Base-by-base conservation (phyloP, 2,888 invertebrate genomes). In the Choreutis nemorana region DNA sequence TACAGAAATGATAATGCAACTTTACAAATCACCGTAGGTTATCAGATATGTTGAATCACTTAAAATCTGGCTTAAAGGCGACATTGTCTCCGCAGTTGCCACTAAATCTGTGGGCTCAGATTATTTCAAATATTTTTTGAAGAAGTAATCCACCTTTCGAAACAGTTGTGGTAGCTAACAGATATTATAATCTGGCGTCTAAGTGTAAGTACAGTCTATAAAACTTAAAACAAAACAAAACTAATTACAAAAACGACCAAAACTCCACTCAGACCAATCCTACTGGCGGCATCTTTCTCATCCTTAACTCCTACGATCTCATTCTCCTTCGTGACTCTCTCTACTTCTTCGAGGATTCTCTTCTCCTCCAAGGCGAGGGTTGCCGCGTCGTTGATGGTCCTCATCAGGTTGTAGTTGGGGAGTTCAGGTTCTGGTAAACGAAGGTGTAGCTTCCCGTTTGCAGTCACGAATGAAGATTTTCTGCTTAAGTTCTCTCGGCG, bases 341-440 rank as follows among this genome's bases (percentile, higher is more conserved):
- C 64, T 43, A 79, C 70, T 42, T 79, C 81, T 11, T 71, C 66
- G 6, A 63, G 33, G 27, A 85, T 82, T 30, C 66, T 66, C 48
- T 78, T 78, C 41, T 83, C 81, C 48, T 78, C 75, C 41, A 81
- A 51, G 0, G 85, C 71, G 5, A 84, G 54, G 0, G 71, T 62
- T 1, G 89, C 72, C 0, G 85, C 87, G 33, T 83, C 82, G 50
- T 91, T 88, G 29, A 93, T 86, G 0, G 87, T 81, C 26, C 86
- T 81, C 71, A 93, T 81, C 1, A 93, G 62, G 0, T 87, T 87
- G 60, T 86, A 92, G 51, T 87, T 87, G 1, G 56, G 44, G 32
- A 51, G 60, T 10, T 64, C 52, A 0, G 50, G 48, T 4, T 57
- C 42, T 0, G 78, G 73, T 1, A 75, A 36, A 0, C 71, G 53